These are phyloP conservation scores for Dromius quadrimaculatus DNA, from an alignment of 2,888 invertebrate genomes.

Conservation along the genomic window DNA sequence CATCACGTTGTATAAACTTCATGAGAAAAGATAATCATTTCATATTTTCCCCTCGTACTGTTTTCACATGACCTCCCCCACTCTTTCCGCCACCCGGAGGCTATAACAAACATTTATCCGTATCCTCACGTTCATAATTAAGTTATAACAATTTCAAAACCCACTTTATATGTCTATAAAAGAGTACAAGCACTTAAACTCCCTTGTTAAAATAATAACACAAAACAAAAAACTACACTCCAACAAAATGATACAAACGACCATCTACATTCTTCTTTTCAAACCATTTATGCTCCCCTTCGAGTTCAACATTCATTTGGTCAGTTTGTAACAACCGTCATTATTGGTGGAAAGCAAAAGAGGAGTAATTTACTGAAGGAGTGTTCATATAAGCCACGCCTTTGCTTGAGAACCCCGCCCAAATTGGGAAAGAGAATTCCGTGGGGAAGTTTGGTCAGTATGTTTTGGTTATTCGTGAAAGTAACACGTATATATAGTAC, in stretches of 20 bases:
- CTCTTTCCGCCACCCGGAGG: too few species aligned
- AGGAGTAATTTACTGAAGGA: conserved; percentile 53
- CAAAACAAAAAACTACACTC: conserved; percentile 61
- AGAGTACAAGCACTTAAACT: conserved; percentile 65
- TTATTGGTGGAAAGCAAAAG: conserved; percentile 55
- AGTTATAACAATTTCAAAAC: conserved; percentile 66
- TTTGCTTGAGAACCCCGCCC: conserved; percentile 9
- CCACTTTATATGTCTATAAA: conserved; percentile 65
- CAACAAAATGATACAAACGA: conserved; percentile 59
- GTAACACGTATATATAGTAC: too few species aligned
- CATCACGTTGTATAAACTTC: too few species aligned
- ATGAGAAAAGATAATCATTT: too few species aligned
- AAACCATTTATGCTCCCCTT: neutral
- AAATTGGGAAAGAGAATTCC: too few species aligned
- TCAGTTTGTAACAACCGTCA: conserved; percentile 52
- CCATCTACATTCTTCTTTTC: conserved; percentile 53
- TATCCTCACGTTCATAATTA: conserved; percentile 59
- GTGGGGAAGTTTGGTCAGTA: too few species aligned
- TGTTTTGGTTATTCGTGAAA: too few species aligned
- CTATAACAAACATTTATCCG: too few species aligned
- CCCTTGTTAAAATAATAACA: conserved; percentile 64
- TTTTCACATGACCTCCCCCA: too few species aligned
- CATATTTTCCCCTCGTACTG: too few species aligned
- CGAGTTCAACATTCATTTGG: conserved; percentile 32
- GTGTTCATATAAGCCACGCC: conserved; percentile 16